A percentile compares a stretch with the other conserved stretches of the same genome.
phyloP scores from a whole-genome alignment of 2,113 vertebrate species.

The Benitochromis conjunctus region DNA sequence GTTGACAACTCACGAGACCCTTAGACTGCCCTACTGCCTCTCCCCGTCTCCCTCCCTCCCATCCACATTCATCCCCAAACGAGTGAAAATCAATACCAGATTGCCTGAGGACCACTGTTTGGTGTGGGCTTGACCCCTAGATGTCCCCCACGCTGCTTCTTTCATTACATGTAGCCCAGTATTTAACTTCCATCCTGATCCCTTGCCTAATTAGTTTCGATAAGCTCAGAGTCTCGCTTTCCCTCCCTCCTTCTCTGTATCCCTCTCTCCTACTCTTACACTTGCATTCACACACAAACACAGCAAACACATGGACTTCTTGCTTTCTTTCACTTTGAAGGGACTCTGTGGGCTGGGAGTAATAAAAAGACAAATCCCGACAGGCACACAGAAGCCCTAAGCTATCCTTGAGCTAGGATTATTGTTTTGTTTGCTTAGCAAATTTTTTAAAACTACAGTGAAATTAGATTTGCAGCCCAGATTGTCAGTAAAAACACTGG shows the following conservation, averaged over 20 bases:
- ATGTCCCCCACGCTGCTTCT: conserved; percentile 79
- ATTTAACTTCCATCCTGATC: conserved; percentile 89
- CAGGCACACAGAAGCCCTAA: conserved; percentile 43
- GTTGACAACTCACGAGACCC: conserved; percentile 79
- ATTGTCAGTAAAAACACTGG: conserved; percentile 71
- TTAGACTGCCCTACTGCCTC: conserved; percentile 51
- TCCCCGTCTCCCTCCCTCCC: conserved; percentile 30
- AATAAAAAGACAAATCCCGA: conserved; percentile 82
- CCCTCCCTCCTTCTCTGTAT: background rate
- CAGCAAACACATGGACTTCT: conserved; percentile 34
- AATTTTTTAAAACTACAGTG: conserved; percentile 87
- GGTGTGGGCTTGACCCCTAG: conserved; percentile 81
- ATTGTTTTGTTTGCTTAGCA: conserved; percentile 84
- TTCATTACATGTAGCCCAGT: conserved; percentile 84
- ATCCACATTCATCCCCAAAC: conserved; percentile 76
- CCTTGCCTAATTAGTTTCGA: conserved; percentile 87
- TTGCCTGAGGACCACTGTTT: conserved; percentile 80
- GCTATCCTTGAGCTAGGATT: conserved; percentile 49
- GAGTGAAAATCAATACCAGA: conserved; percentile 86
- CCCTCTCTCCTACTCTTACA: conserved; percentile 3
- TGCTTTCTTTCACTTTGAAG: conserved; percentile 77
- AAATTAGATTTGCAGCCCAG: conserved; percentile 86
- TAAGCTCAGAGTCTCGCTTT: conserved; percentile 70
- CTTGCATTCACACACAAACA: conserved; percentile 10
- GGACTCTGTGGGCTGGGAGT: conserved; percentile 76